Base-by-base conservation (phyloP, 1,140 invertebrate species). In the Sycophaga agraensis region DNA sequence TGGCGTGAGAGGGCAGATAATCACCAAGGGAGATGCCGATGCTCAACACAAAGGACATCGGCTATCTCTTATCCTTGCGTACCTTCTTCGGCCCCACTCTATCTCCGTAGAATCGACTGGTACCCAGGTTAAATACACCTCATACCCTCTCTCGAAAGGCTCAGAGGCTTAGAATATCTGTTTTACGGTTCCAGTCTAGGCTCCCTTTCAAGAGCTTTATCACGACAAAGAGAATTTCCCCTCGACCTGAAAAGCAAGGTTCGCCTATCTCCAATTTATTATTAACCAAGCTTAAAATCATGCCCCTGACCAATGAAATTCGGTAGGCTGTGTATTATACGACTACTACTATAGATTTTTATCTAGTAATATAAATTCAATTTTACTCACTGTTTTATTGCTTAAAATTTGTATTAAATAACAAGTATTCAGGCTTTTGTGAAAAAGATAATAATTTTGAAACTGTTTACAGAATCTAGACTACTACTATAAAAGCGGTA, bases 101-200 rank as follows among this genome's bases (percentile, higher is more conserved):
- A 61, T 61, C 34, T 34, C 35, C 31, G 21, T 39, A 62, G 19
- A 48, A 63, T 63, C 46, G 54, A 55, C 50, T 62, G 19, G 45
- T 61, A 37, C 49, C 34, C 46, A 26, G 19, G 26, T 51, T 57
- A 56, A 56, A 57, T 56, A 57, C 46, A 62, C 22, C 53, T 31
- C 16, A n/a, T n/a, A n/a, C n/a, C n/a, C n/a, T n/a, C n/a, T n/a
- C n/a, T n/a, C 57, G 57, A 57, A 63, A 46, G 57, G 60, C 46
- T 63, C 57, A 63, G 50, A 57, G 60, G 54, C 46, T 63, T 57
- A 63, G 39, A 56, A 57, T 49, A 57, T 63, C 54, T 63, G 39
- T 51, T 63, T 63, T 57, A 63, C 51, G 37, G 28, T 22, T 50
- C 45, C 48, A 19, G 28, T 39, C 16, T n/a, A n/a, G n/a, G n/a